Conservation (phyloP, 2,888 invertebrate genomes). For the Emmelina monodactyla region DNA sequence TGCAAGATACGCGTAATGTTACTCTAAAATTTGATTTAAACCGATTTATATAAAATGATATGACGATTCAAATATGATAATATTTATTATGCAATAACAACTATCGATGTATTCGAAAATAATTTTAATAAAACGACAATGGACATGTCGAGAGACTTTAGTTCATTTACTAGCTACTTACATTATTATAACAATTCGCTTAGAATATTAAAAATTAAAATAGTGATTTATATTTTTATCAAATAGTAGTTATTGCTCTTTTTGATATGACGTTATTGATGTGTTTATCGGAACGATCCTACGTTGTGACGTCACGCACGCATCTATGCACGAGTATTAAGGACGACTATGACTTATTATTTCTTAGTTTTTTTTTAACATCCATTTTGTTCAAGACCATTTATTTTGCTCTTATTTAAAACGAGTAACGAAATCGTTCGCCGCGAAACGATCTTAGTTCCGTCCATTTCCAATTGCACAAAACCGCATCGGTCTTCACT, state of each 20-base stretch:
- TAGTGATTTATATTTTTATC: constrained; percentile 32
- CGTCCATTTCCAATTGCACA: too few species aligned
- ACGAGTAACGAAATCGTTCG: too few species aligned
- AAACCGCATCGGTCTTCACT: too few species aligned
- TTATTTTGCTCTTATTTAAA: too few species aligned
- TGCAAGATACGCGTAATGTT: too few species aligned
- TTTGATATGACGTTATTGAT: constrained; percentile 45
- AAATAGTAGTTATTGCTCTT: constrained; percentile 65
- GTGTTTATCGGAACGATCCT: neutral
- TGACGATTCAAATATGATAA: neutral
- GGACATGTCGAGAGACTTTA: constrained; percentile 57
- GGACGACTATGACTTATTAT: constrained; percentile 18
- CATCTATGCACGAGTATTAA: too few species aligned
- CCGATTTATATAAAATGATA: neutral
- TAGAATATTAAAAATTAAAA: constrained; percentile 62
- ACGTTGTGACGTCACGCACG: too few species aligned
- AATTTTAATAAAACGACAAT: constrained; percentile 48
- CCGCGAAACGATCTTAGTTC: too few species aligned
- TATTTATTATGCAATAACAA: neutral
- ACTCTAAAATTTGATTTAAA: too few species aligned
- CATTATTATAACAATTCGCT: constrained; percentile 52
- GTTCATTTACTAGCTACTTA: constrained; percentile 59
- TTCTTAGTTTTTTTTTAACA: constrained; percentile 23
- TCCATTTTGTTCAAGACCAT: constrained; percentile 34
- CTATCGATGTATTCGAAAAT: constrained; percentile 27